phyloP scores from a whole-genome alignment of 35 echinoderm and acorn worm genomes.

The Lytechinus pictus region DNA sequence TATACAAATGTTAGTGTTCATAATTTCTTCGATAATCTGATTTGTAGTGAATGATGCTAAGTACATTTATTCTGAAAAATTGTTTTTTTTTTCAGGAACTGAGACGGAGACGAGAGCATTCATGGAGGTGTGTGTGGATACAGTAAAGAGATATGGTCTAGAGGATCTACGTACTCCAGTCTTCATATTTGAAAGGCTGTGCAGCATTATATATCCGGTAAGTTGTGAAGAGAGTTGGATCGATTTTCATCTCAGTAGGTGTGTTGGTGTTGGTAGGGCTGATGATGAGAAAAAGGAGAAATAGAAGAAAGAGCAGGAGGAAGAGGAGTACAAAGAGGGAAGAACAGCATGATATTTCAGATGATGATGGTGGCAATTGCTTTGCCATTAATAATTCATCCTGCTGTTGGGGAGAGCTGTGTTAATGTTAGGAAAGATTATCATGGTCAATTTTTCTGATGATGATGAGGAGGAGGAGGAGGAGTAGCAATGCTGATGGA shows the following conservation, averaged over 20 bases:
- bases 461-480: background rate
- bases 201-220: slow-evolving; percentile 96
- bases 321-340: background rate
- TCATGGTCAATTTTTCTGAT: no score
- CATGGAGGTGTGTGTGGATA: slow-evolving; percentile 98
- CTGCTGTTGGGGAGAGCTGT: no score
- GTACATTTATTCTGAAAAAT: background rate
- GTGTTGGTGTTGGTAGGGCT: background rate
- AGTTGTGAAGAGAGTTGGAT: slow-evolving; percentile 21
- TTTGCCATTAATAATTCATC: background rate
- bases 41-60: background rate
- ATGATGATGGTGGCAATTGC: background rate
- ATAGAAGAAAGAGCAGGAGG: background rate
- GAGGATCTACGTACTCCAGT: slow-evolving; percentile 95
- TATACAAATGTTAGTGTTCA: no score
- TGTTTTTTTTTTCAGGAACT: slow-evolving; percentile 62
- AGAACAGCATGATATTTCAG: no score
- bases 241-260: background rate
- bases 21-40: no score
- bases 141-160: slow-evolving; percentile 91
- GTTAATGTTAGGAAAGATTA: background rate
- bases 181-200: slow-evolving; percentile 99
- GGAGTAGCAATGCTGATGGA: background rate
- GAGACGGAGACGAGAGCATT: slow-evolving; percentile 94
- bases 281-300: background rate